phyloP scores from a whole-genome alignment of 2,113 vertebrate species.

The Pseudolaguvia tuberculata region DNA sequence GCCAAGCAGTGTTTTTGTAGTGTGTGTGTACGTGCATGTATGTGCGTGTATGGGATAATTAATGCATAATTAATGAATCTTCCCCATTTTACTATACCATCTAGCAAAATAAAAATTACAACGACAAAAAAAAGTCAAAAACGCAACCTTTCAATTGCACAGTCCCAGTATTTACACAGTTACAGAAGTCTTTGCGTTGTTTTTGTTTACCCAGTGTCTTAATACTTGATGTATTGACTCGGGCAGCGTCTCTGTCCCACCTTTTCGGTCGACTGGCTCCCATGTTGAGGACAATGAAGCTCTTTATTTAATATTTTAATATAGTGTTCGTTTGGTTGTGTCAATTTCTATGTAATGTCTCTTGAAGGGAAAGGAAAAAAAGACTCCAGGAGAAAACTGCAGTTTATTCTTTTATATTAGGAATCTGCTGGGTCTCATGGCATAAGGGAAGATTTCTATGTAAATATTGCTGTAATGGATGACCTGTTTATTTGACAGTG shows the following conservation, averaged over 20 bases:
- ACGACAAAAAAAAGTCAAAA: not conserved
- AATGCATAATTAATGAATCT: not conserved
- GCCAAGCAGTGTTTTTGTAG: not conserved
- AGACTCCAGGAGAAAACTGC: not conserved
- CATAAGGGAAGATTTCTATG: slow-evolving; percentile 5
- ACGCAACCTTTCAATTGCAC: too few species aligned
- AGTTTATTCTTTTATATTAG: not conserved
- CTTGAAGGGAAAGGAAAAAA: slow-evolving; percentile 32
- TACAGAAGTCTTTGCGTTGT: not conserved
- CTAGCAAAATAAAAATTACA: not conserved
- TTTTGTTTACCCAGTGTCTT: not conserved
- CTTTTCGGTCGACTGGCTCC: not conserved
- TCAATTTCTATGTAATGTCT: slow-evolving; percentile 11
- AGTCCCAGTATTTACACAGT: not conserved
- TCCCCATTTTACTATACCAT: not conserved
- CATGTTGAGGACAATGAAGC: slow-evolving; percentile 31
- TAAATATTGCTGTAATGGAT: not conserved
- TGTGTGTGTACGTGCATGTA: too few species aligned
- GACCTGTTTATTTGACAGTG: not conserved
- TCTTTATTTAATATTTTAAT: slow-evolving; percentile 64
- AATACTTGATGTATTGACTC: slow-evolving; percentile 21
- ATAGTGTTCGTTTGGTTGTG: slow-evolving; percentile 1
- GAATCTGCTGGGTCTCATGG: not conserved
- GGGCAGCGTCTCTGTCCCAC: slow-evolving; percentile 15
- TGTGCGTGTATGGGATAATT: not conserved